phyloP scores from a whole-genome alignment of 2,797 vertebrate species.

The Enteromius unitaeniatus region DNA sequence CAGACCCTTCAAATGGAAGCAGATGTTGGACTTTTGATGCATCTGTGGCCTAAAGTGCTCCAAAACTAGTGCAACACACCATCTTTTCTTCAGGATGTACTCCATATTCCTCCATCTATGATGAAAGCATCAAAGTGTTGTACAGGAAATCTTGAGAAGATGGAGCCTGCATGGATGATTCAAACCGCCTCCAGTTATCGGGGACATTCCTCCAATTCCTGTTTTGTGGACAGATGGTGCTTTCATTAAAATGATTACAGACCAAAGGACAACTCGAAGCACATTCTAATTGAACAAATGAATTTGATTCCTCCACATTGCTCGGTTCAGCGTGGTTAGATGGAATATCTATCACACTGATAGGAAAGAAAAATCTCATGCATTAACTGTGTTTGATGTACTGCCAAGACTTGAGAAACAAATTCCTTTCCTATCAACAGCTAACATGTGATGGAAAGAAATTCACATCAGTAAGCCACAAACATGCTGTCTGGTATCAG shows the following conservation, averaged over 20 bases:
- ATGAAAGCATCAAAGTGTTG: slow-evolving; percentile 64
- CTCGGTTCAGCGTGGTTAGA: slow-evolving; percentile 38
- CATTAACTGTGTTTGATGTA: slow-evolving; percentile 27
- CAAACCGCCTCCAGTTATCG: slow-evolving; percentile 55
- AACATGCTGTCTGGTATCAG: not conserved
- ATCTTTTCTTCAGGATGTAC: slow-evolving; percentile 56
- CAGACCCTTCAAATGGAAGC: slow-evolving; percentile 67
- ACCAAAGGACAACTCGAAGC: slow-evolving; percentile 59
- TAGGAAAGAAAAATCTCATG: slow-evolving; percentile 23
- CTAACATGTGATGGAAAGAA: slow-evolving; percentile 44
- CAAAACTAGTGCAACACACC: slow-evolving; percentile 52
- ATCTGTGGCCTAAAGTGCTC: slow-evolving; percentile 57
- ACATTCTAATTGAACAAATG: slow-evolving; percentile 54
- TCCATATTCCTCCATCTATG: slow-evolving; percentile 59
- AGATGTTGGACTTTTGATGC: slow-evolving; percentile 65
- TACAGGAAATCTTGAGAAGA: slow-evolving; percentile 49
- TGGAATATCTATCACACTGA: slow-evolving; percentile 46
- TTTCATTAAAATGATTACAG: slow-evolving; percentile 56
- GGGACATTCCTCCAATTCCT: slow-evolving; percentile 46
- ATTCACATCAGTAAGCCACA: slow-evolving; percentile 18
- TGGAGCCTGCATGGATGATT: slow-evolving; percentile 56
- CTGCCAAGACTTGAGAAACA: slow-evolving; percentile 40
- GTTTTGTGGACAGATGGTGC: slow-evolving; percentile 54
- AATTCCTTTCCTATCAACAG: slow-evolving; percentile 49
- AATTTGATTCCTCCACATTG: slow-evolving; percentile 49